These are phyloP conservation scores for Aurelia coerulea DNA, from an alignment of 30 jellyfish, hydroid and myxozoan species.

Conservation along the genomic window DNA sequence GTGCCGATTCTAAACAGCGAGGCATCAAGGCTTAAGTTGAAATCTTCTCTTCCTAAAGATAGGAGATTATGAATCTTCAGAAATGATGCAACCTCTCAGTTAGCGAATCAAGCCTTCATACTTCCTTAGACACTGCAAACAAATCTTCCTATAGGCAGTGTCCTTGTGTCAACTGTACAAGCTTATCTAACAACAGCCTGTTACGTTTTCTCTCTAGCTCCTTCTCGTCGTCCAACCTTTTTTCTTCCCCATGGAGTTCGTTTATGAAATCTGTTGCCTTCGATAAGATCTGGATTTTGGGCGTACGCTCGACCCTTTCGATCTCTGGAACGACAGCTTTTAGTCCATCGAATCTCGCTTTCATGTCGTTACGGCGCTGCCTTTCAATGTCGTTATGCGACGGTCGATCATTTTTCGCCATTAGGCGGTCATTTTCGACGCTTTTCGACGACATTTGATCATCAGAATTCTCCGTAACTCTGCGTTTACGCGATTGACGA, in stretches of 20 bases:
- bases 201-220: constrained; percentile 49
- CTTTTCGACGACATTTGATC: not conserved
- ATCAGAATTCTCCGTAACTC: not conserved
- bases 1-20: too few relatives aligned
- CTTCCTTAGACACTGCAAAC: too few relatives aligned
- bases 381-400: constrained; percentile 80
- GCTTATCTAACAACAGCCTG: constrained; percentile 55
- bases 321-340: constrained; percentile 67
- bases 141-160: too few relatives aligned
- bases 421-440: not conserved
- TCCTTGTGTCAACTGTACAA: constrained; percentile 51
- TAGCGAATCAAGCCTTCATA: too few relatives aligned
- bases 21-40: too few relatives aligned
- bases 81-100: too few relatives aligned
- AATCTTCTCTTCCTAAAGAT: too few relatives aligned
- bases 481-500: constrained; percentile 7
- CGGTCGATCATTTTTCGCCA: constrained; percentile 26
- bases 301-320: constrained; percentile 64
- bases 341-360: constrained; percentile 64
- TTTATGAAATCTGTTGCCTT: constrained; percentile 63
- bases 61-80: too few relatives aligned
- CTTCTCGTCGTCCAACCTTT: constrained; percentile 48
- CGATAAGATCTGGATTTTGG: constrained; percentile 64
- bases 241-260: constrained; percentile 54
- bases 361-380: constrained; percentile 80